These are phyloP conservation scores for Dusona sp. DNA, from an alignment of 2,888 invertebrate species.

Conservation along the genomic window DNA sequence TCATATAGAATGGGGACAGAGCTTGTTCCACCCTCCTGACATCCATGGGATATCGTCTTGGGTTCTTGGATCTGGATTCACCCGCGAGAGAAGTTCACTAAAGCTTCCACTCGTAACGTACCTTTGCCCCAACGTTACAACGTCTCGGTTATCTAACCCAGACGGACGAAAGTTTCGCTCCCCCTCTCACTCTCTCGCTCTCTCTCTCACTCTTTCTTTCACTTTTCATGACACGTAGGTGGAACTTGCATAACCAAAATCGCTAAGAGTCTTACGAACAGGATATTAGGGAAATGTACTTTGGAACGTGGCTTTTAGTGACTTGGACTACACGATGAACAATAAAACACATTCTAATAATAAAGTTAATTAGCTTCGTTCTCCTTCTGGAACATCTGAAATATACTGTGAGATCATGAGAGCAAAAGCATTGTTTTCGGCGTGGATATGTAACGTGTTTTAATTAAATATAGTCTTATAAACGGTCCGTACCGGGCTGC, in stretches of 20 bases:
- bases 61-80: constrained; percentile 41
- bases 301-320: background rate
- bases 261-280: constrained; percentile 45
- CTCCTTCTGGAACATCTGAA: background rate
- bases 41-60: constrained; percentile 48
- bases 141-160: constrained; percentile 60
- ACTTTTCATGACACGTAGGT: constrained; percentile 28
- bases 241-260: constrained; percentile 10
- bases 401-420: background rate
- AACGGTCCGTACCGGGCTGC: background rate
- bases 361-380: background rate
- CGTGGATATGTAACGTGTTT: background rate
- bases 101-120: constrained; percentile 45
- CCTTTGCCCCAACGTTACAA: constrained; percentile 50
- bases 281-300: constrained; percentile 54
- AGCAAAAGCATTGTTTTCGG: background rate
- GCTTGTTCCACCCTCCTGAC: constrained; percentile 32
- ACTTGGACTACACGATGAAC: background rate
- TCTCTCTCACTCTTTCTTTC: constrained; percentile 35
- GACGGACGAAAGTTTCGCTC: constrained; percentile 45
- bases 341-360: constrained; percentile 15
- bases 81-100: constrained; percentile 49
- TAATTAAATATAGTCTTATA: background rate
- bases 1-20: constrained; percentile 32
- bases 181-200: background rate